Percentiles rank a stretch among this genome's conserved stretches.
phyloP scores from a whole-genome alignment of 2,888 invertebrate genomes.

The Toxonevra muliebris region DNA sequence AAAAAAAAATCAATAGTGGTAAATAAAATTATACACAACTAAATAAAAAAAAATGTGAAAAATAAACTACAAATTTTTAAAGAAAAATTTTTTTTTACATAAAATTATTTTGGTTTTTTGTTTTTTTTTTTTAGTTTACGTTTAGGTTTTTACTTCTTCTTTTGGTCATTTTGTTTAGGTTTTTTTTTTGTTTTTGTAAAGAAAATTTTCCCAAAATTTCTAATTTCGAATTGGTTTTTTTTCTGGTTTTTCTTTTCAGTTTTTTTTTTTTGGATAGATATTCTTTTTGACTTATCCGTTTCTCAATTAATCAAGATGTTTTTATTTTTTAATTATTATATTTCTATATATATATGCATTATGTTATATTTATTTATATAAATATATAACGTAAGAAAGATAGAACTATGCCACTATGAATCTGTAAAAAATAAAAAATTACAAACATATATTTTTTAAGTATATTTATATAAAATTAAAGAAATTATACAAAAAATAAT shows the following conservation, averaged over 20 bases:
- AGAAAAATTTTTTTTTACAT: constrained; percentile 30
- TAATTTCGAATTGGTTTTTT: too few species aligned
- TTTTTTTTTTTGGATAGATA: neutral
- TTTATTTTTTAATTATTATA: neutral
- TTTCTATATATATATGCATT: constrained; percentile 21
- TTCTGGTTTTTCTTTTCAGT: neutral
- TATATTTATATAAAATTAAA: constrained; percentile 30
- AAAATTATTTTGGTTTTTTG: constrained; percentile 23
- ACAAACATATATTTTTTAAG: constrained; percentile 40
- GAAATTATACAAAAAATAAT: constrained; percentile 32
- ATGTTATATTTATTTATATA: constrained; percentile 22
- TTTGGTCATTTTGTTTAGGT: constrained; percentile 16
- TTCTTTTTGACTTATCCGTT: neutral
- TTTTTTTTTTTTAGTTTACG: neutral
- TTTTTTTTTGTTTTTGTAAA: constrained; percentile 15
- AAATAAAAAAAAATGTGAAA: constrained; percentile 25
- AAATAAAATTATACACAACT: constrained; percentile 30
- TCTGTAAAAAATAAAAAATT: constrained; percentile 49
- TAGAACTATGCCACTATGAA: constrained; percentile 50
- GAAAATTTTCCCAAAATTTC: constrained; percentile 14
- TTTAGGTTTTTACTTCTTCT: constrained; percentile 11
- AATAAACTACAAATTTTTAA: constrained; percentile 36
- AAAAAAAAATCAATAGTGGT: constrained; percentile 8
- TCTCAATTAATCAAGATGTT: neutral
- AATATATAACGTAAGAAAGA: constrained; percentile 45